Percentiles rank a stretch among this genome's conserved stretches.
Conservation (phyloP, 1,140 invertebrate species). For the Marisa cornuarietis region DNA sequence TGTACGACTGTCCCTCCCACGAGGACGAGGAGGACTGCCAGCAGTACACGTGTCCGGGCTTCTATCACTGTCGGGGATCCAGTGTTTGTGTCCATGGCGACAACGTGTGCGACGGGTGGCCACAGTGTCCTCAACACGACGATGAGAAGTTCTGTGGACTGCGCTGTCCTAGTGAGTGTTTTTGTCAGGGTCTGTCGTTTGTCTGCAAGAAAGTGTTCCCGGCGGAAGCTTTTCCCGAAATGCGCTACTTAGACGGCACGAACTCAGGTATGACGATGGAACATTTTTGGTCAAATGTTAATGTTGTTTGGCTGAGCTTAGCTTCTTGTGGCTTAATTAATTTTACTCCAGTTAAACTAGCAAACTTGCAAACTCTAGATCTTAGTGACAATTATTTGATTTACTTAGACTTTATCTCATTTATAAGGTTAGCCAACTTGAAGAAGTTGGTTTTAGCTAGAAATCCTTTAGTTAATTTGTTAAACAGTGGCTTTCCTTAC, state of each 20-base stretch:
- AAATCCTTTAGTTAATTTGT: not conserved
- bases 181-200: slow-evolving; percentile 9
- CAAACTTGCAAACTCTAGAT: slow-evolving; percentile 14
- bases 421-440: slow-evolving; percentile 15
- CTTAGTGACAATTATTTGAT: slow-evolving; percentile 21
- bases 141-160: slow-evolving; percentile 26
- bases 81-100: slow-evolving; percentile 16
- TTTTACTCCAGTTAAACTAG: not conserved
- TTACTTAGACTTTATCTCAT: not conserved
- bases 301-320: slow-evolving; percentile 7
- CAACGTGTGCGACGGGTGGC: slow-evolving; percentile 18
- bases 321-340: not conserved
- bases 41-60: slow-evolving; percentile 19
- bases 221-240: not conserved
- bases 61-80: slow-evolving; percentile 19
- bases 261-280: not conserved
- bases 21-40: slow-evolving; percentile 15
- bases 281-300: not conserved
- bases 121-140: slow-evolving; percentile 28
- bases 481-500: not conserved
- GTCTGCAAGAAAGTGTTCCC: slow-evolving; percentile 1
- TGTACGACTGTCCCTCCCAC: not conserved
- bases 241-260: slow-evolving; percentile 6
- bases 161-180: slow-evolving; percentile 35
- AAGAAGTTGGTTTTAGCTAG: slow-evolving; percentile 8